These are phyloP conservation scores for Parascotia fuliginaria DNA, from an alignment of 2,888 invertebrate species.

Conservation along the genomic window DNA sequence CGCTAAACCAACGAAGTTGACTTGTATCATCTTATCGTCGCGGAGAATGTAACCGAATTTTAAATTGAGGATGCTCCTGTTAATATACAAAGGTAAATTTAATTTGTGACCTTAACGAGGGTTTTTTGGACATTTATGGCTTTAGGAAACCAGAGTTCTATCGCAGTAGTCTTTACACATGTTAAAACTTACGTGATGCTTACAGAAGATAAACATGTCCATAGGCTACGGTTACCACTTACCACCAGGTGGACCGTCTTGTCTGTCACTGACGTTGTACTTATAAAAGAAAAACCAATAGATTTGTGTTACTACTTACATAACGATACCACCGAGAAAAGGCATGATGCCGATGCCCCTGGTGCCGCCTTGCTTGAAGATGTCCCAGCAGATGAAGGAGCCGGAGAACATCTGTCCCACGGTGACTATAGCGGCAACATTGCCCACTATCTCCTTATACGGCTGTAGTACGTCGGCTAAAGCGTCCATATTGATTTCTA, in stretches of 20 bases:
- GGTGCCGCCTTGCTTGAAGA: conserved; percentile 89
- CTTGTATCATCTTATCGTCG: conserved; percentile 91
- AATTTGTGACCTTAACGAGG: too few relatives aligned
- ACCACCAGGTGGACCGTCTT: too few relatives aligned
- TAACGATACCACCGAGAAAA: conserved; percentile 90
- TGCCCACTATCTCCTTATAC: conserved; percentile 88
- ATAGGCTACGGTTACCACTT: too few relatives aligned
- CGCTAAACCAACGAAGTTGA: conserved; percentile 90
- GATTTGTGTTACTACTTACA: conserved; percentile 87
- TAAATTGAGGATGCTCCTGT: conserved; percentile 90
- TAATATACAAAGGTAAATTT: conserved; percentile 35
- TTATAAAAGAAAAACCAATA: too few relatives aligned
- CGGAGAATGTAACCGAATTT: conserved; percentile 90
- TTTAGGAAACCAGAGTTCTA: too few relatives aligned
- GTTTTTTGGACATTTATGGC: too few relatives aligned
- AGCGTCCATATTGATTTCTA: conserved; percentile 64
- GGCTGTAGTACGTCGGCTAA: conserved; percentile 85
- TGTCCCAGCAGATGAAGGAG: conserved; percentile 90
- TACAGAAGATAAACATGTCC: too few relatives aligned
- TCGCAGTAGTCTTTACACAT: too few relatives aligned
- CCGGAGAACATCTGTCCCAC: conserved; percentile 94
- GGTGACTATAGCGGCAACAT: conserved; percentile 90
- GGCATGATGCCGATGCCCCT: conserved; percentile 88
- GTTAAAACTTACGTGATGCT: too few relatives aligned
- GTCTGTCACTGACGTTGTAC: too few relatives aligned